Evolutionary conservation across 2,113 vertebrate genomes (phyloP).

Genomic region (Scopus umbretta): DNA sequence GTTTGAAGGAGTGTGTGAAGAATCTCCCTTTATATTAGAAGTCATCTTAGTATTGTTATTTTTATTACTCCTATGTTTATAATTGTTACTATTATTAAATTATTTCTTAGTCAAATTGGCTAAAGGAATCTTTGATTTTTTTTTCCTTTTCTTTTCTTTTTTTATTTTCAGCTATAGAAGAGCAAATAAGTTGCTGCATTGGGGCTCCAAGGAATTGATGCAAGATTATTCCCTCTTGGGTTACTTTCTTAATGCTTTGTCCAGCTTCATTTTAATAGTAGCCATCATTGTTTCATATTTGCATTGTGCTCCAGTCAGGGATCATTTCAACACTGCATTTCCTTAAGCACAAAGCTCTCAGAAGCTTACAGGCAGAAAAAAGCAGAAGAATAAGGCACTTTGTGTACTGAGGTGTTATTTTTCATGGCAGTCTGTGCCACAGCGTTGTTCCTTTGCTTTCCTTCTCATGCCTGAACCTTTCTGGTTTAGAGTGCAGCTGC

Average conservation of each 20-base stretch:
- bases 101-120: neutral
- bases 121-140: neutral
- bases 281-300: constrained; percentile 15
- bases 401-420: neutral
- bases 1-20: neutral
- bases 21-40: neutral
- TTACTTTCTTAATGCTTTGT: constrained; percentile 5
- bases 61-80: neutral
- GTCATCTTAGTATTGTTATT: neutral
- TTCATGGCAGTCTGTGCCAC: neutral
- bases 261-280: constrained; percentile 26
- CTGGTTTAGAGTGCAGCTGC: neutral
- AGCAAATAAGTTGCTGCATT: neutral
- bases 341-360: neutral
- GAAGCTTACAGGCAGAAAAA: neutral
- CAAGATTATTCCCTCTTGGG: neutral
- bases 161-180: neutral
- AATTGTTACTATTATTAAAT: neutral
- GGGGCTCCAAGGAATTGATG: neutral
- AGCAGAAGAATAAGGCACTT: neutral
- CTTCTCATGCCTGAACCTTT: neutral
- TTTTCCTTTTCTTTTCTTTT: neutral
- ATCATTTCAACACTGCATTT: neutral
- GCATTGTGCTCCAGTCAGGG: neutral
- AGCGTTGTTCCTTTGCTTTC: neutral